Base-by-base conservation (phyloP, 2,888 invertebrate species). In the Iphiclides podalirius region DNA sequence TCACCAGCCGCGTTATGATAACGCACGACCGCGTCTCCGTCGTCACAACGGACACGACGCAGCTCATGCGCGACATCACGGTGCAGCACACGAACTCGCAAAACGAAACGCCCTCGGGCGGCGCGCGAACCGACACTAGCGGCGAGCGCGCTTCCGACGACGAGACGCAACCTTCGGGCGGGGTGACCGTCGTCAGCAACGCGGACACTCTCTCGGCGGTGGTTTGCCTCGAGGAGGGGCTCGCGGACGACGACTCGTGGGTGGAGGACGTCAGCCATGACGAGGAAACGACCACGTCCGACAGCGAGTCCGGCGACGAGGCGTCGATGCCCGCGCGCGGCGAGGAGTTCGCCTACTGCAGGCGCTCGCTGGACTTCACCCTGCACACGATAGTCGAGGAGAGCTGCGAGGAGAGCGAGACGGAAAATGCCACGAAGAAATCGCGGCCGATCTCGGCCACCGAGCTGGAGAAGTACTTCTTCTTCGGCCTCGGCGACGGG, bases 331-430 rank as follows among this genome's bases (percentile, higher is more conserved):
- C 92, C 9, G 93, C 95, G 64, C 91, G 95, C 3, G 95, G 96
- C 65, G 95, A 95, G 54, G 96, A 96, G 55, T 89, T 95, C 36
- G 90, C 95, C 2, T 96, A 95, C 71, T 94, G 95, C 70, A 90
- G 95, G 14, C 91, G 95, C 44, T 92, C 94, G 48, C 93, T 96
- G 66, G 96, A 97, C 80, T 96, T 96, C 72, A 96, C 96, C 1
- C 85, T 97, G 55, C 97, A 97, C 71, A 97, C 97, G 0, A 97
- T 97, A 61, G 94, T 96, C 17, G 97, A 97, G 84, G 97, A 97
- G 81, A 96, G 96, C 66, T 97, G 97, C 76, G 97, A 97, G 84
- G 97, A 97, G 79, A 96, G 96, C 77, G 96, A 96, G 79, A 91
- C 94, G 53, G 95, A 95, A 65, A 93, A 92, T 35, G 75, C 85